Base-by-base conservation (phyloP, 2,113 vertebrate species). In the Ailurus styani region DNA sequence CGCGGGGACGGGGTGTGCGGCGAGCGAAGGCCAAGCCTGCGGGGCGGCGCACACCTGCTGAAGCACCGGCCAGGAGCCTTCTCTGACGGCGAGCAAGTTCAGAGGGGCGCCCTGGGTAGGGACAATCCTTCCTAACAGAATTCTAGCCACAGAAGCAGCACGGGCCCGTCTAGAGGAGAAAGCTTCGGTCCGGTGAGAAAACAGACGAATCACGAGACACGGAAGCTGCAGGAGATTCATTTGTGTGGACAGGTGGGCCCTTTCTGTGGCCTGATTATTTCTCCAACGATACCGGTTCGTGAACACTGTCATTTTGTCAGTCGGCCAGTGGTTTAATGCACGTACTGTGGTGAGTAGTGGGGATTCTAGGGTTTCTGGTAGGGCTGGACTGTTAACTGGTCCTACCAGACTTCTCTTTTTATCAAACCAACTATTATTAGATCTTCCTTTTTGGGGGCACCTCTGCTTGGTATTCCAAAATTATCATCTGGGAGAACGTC, bases 1-100 rank as follows among this genome's bases (percentile, higher is more conserved):
- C 2, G n/a, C 20, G 2, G n/a, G 68, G 68, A 23, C 5, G 0
- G 11, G 70, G 21, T 3, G 21, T 10, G 23, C 20, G 20, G 2
- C 11, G 21, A 23, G 6, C 1, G 21, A 7, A 70, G 5, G 11
- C 7, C 7, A 66, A 31, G 34, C 15, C 31, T 34, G 29, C 31
- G 7, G 3, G n/a, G 34, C 64, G n/a, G n/a, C 37, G n/a, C 37
- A 12, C 20, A 11, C 20, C n/a, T 25, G 20, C n/a, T 21, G 37
- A 11, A 70, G 70, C 70, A 5, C 70, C 5, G 2, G 27, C 60
- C 27, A 13, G 27, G 68, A 42, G 70, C n/a, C n/a, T 7, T 37
- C 37, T 23, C 70, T 11, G 1, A 9, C 5, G 8, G 2, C 5
- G 11, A 13, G 4, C 21, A 42, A 25, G 70, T 42, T 42, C 11